These are phyloP conservation scores for Setophaga petechia DNA, from an alignment of 2,113 vertebrate species.

Conservation along the genomic window DNA sequence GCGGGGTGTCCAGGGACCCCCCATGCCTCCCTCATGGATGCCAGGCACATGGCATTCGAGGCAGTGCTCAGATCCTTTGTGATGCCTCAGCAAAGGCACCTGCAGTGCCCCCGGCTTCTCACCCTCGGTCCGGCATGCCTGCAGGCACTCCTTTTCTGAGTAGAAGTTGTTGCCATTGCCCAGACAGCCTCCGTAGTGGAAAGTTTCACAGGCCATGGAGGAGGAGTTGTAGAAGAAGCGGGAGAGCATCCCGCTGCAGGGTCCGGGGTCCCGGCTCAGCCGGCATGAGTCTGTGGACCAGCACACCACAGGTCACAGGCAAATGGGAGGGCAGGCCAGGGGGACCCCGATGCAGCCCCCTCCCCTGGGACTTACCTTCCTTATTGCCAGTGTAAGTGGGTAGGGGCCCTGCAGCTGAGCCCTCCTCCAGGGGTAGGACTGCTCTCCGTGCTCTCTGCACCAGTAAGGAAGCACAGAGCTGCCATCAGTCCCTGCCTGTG, in stretches of 20 bases:
- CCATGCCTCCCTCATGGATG: background rate
- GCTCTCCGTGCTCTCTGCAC: conserved; percentile 75
- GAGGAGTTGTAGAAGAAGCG: conserved; percentile 87
- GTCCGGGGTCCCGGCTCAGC: conserved; percentile 73
- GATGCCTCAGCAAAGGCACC: background rate
- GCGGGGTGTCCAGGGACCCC: accelerated
- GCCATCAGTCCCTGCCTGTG: background rate
- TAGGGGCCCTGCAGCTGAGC: conserved; percentile 60
- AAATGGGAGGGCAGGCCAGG: accelerated
- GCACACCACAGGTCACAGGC: accelerated
- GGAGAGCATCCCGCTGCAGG: conserved; percentile 79
- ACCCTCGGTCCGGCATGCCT: conserved; percentile 92
- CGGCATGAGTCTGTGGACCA: conserved; percentile 76
- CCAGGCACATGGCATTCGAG: accelerated
- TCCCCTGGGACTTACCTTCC: conserved; percentile 63
- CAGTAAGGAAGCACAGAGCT: background rate
- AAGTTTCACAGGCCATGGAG: conserved; percentile 86
- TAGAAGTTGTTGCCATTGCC: conserved; percentile 92
- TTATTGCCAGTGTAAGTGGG: conserved; percentile 23
- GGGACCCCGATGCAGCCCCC: accelerated
- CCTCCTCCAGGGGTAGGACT: conserved; percentile 68
- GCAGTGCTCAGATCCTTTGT: background rate
- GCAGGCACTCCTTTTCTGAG: conserved; percentile 86
- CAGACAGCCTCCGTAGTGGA: conserved; percentile 87
- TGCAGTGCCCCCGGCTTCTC: background rate